A percentile compares a stretch with the other conserved stretches of the same genome.
phyloP scores from a whole-genome alignment of 35 echinoderm and acorn worm species.

The Lytechinus pictus region DNA sequence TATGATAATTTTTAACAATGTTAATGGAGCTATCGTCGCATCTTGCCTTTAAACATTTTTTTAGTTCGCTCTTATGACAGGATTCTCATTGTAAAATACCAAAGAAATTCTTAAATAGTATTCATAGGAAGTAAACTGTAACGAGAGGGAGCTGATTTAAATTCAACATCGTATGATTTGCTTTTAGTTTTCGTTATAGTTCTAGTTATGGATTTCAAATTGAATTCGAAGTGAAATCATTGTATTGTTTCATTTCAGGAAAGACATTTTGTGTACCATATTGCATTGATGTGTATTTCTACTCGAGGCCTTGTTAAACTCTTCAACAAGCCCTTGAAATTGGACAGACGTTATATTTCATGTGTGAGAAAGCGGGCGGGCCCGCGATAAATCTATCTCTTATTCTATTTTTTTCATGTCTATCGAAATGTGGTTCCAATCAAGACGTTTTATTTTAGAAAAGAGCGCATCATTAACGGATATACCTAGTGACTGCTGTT shows the following conservation, averaged over 20 bases:
- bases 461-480: background rate
- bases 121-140: background rate
- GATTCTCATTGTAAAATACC: background rate
- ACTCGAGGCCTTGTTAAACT: background rate
- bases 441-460: background rate
- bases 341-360: background rate
- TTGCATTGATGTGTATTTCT: background rate
- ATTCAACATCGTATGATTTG: background rate
- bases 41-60: background rate
- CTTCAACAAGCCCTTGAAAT: background rate
- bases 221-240: background rate
- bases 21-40: background rate
- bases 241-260: background rate
- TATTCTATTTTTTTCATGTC: background rate
- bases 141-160: background rate
- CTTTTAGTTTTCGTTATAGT: background rate
- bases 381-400: background rate
- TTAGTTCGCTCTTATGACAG: background rate
- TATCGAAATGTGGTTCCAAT: background rate
- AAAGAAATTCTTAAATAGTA: background rate
- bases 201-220: background rate
- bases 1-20: background rate
- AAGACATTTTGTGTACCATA: constrained; percentile 2
- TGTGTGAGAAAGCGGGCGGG: constrained; percentile 4
- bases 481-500: background rate